Base-by-base conservation (phyloP, 2,113 vertebrate genomes). In the Salvelinus alpinus region DNA sequence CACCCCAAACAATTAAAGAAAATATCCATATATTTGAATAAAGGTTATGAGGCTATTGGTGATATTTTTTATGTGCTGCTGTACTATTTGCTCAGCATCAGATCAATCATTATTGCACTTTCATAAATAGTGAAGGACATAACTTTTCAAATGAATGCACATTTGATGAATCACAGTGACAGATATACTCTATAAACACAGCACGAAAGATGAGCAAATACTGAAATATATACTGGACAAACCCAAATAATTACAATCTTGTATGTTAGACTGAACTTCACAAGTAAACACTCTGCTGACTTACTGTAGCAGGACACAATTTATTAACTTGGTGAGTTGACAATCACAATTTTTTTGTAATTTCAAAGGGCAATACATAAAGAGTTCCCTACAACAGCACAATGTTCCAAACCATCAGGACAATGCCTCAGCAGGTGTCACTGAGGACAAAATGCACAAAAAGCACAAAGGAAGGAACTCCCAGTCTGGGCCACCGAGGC, bases 41-140 rank as follows among this genome's bases (percentile, higher is more conserved):
- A 12, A 11, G 38, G 8, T 44, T 44, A 44, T 44, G 38, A 44
- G 38, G 9, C 38, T 44, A 44, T 44, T 44, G 2, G 38, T 44
- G 38, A 44, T 12, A 9, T 44, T 44, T 11, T 11, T 11, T 1
- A 44, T 44, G 38, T 44, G 38, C 9, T 44, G 38, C 64, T 81
- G 11, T 82, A 80, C 72, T 74, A 80, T 89, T 84, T 71, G 84
- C 69, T 86, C 72, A 81, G 75, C 82, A 87, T 25, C 22, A 24
- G 20, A 85, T 86, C 75, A 76, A 75, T 90, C 85, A 84, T 48
- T 78, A 18, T 85, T 79, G 72, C 89, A 85, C 74, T 47, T 86
- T 86, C 87, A 90, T 86, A 86, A 88, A 88, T 87, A 87, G 80
- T n/a, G 68, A 47, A 66, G 65, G 24, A 57, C 54, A 48, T 29